These are phyloP conservation scores for Drosophila repletoides DNA, from an alignment of 1,140 invertebrate genomes.

Conservation along the genomic window DNA sequence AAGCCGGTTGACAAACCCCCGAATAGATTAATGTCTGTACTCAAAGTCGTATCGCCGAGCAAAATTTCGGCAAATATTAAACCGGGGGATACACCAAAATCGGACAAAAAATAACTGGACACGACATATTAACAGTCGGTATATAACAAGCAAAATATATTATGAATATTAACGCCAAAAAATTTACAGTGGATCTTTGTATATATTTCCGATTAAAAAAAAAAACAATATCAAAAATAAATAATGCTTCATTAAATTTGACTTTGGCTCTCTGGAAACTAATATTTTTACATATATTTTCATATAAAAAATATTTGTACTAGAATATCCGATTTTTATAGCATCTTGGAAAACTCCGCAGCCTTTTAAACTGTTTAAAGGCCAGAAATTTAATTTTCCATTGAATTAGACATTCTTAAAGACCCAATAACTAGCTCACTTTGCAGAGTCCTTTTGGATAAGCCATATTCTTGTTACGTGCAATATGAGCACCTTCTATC, in stretches of 20 bases:
- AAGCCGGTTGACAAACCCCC: neutral
- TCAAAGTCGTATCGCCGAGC: neutral
- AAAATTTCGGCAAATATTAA: neutral
- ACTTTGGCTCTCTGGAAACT: too few relatives aligned
- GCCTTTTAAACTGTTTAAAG: too few relatives aligned
- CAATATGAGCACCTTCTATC: neutral
- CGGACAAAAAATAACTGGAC: neutral
- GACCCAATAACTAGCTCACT: too few relatives aligned
- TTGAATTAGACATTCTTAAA: too few relatives aligned
- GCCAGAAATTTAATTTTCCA: too few relatives aligned
- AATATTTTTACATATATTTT: too few relatives aligned
- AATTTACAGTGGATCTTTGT: constrained; percentile 1
- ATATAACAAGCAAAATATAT: neutral
- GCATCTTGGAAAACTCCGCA: too few relatives aligned
- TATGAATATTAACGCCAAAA: neutral
- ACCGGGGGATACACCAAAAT: neutral
- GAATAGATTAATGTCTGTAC: constrained; percentile 2
- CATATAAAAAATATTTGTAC: too few relatives aligned
- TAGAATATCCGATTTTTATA: too few relatives aligned
- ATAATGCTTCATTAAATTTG: too few relatives aligned
- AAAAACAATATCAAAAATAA: too few relatives aligned
- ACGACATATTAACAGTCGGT: too few relatives aligned
- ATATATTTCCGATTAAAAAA: neutral
- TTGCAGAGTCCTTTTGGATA: constrained; percentile 13
- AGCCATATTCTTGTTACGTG: constrained; percentile 12